Evolutionary conservation across 1,140 invertebrate genomes (phyloP), one percentile per base, ranked within the genome.

Genomic region (Trachymyrmex septentrionalis): DNA sequence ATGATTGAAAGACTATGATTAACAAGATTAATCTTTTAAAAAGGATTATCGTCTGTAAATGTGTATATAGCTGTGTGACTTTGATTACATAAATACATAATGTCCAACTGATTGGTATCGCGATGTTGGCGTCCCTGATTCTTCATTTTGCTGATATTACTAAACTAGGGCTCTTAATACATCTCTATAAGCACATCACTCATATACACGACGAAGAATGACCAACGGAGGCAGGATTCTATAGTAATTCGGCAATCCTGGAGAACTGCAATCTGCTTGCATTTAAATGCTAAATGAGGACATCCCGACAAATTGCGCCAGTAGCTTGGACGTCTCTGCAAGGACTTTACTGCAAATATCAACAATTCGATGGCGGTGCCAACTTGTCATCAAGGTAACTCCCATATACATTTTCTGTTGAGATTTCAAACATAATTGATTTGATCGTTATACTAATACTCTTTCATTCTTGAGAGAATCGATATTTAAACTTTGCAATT

Each of bases 231-330:
- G 66, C 57, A 69, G 50, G 69, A 85, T 82, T 86, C 88, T 88
- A 88, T 89, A 91, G 91, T 92, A 91, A 92, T 92, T 92, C 91
- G 86, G 87, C 90, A 88, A 87, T 92, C 87, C 85, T 91, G 76
- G 53, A 92, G 87, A 86, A 90, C 88, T 90, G 88, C 90, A 88
- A 88, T 88, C 57, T 30, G 77, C 78, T 71, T 76, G 78, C 66
- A 86, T 90, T 88, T 73, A 92, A 77, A 81, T 91, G 91, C 91
- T 90, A 92, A 92, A 69, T 84, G 61, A 64, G 85, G 63, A 66
- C 86, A 44, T 85, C 77, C n/a, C 82, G 86, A 90, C 89, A 91
- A 91, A 91, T 91, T 91, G 89, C 69, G 63, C 80, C 50, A 88
- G 88, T 78, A 91, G 71, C 72, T 87, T 55, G 57, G 64, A 88